phyloP scores from a whole-genome alignment of 2,797 vertebrate genomes.

The Coccyzus lansbergi region DNA sequence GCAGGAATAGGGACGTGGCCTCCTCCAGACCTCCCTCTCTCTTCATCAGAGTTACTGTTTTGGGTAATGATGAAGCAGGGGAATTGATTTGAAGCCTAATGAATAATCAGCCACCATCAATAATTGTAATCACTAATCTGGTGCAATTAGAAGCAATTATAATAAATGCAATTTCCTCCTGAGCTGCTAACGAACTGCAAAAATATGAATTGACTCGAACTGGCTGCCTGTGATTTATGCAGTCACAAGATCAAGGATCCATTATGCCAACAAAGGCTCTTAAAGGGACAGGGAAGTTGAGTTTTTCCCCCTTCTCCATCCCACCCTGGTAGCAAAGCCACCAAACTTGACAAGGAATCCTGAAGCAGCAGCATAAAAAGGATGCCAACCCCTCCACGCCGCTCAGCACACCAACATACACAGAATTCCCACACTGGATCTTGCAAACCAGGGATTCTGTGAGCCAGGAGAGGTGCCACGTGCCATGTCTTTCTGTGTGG shows the following conservation, averaged over 20 bases:
- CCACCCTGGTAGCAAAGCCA: not conserved
- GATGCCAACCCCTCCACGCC: accelerated
- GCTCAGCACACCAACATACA: accelerated
- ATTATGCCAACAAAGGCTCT: conserved; percentile 59
- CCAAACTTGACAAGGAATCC: not conserved
- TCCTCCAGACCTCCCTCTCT: conserved; percentile 67
- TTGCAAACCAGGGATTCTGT: accelerated
- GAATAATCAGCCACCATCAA: conserved; percentile 87
- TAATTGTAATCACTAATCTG: conserved; percentile 89
- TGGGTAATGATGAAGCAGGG: conserved; percentile 74
- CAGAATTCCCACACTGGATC: not conserved
- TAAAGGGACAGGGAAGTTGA: conserved; percentile 42
- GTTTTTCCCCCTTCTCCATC: not conserved
- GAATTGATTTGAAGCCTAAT: conserved; percentile 84
- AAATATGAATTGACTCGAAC: conserved; percentile 83
- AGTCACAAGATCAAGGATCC: conserved; percentile 67
- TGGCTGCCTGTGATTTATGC: conserved; percentile 78
- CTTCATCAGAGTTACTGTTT: conserved; percentile 80
- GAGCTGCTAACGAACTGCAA: conserved; percentile 82
- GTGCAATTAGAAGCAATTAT: conserved; percentile 87
- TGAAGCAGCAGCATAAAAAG: accelerated
- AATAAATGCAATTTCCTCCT: conserved; percentile 86
- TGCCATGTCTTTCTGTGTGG: not conserved
- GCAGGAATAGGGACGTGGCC: conserved; percentile 42
- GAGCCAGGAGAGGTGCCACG: not conserved